Conservation (phyloP, 2,113 vertebrate genomes). For the Sakesphorus luctuosus region DNA sequence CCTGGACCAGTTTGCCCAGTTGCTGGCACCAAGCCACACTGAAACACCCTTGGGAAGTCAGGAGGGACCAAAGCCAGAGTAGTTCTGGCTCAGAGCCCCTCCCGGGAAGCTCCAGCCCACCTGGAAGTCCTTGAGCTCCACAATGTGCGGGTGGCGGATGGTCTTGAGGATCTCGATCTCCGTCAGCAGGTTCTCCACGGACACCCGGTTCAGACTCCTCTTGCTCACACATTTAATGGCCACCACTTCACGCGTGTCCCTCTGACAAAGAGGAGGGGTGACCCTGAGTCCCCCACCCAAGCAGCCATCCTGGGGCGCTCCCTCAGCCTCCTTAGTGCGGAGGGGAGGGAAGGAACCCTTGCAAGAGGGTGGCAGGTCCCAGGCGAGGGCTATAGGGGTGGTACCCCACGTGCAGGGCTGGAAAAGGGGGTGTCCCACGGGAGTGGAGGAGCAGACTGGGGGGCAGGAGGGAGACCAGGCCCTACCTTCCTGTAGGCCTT, state of each 20-base stretch:
- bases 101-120: slow-evolving; percentile 26
- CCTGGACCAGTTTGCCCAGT: background rate
- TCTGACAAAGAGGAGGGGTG: slow-evolving; percentile 66
- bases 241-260: slow-evolving; percentile 88
- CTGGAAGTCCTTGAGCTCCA: slow-evolving; percentile 97
- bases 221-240: slow-evolving; percentile 95
- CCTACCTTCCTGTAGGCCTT: slow-evolving; percentile 95
- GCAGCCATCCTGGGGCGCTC: background rate
- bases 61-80: fast-evolving
- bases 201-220: slow-evolving; percentile 90
- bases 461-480: background rate
- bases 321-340: fast-evolving
- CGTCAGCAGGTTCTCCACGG: slow-evolving; percentile 92
- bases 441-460: fast-evolving
- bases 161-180: slow-evolving; percentile 97
- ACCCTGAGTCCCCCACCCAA: background rate
- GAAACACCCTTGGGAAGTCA: background rate
- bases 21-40: fast-evolving
- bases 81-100: fast-evolving
- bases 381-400: fast-evolving
- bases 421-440: fast-evolving
- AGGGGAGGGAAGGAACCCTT: background rate
- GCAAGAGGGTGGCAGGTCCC: no score
- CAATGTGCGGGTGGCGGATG: slow-evolving; percentile 90
- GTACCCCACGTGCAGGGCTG: fast-evolving